These are phyloP conservation scores for Colletes collaris DNA, from an alignment of 2,888 invertebrate genomes.

Conservation along the genomic window DNA sequence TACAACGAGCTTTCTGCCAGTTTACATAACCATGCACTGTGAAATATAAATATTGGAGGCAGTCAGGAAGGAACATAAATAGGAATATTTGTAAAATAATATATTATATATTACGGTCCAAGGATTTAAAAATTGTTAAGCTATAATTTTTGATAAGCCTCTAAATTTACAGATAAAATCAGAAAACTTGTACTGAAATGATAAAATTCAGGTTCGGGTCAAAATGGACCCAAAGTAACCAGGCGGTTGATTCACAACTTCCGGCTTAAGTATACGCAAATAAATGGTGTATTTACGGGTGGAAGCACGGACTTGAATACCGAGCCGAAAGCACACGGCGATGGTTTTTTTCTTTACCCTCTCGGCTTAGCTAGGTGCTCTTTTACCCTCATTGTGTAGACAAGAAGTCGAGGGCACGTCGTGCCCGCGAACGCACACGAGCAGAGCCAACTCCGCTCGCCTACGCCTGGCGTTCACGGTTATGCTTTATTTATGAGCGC, in stretches of 20 bases:
- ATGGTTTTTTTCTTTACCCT: background rate
- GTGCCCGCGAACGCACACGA: slow-evolving; percentile 18
- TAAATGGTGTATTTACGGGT: slow-evolving; percentile 10
- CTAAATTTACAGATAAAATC: too few species aligned
- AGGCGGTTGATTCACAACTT: background rate
- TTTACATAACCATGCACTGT: too few species aligned
- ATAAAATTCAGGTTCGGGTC: too few species aligned
- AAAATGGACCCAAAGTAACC: too few species aligned
- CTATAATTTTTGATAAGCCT: too few species aligned
- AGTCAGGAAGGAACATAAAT: too few species aligned
- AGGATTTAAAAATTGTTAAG: too few species aligned
- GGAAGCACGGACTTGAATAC: slow-evolving; percentile 19
- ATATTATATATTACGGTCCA: too few species aligned
- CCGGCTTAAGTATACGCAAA: slow-evolving; percentile 4
- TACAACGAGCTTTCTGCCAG: too few species aligned
- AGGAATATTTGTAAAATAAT: too few species aligned
- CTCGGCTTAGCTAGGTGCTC: background rate
- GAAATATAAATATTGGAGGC: too few species aligned
- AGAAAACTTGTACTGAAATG: too few species aligned
- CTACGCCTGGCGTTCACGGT: slow-evolving; percentile 48
- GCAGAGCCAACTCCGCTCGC: slow-evolving; percentile 30
- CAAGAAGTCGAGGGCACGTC: slow-evolving; percentile 25
- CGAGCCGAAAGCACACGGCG: slow-evolving; percentile 26
- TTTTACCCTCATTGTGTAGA: slow-evolving; percentile 22
- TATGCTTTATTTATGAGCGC: slow-evolving; percentile 64